Percentiles rank a stretch among this genome's conserved stretches.
These are phyloP conservation scores for Drosophila mercatorum DNA, from an alignment of 2,888 invertebrate genomes.

Conservation along the genomic window DNA sequence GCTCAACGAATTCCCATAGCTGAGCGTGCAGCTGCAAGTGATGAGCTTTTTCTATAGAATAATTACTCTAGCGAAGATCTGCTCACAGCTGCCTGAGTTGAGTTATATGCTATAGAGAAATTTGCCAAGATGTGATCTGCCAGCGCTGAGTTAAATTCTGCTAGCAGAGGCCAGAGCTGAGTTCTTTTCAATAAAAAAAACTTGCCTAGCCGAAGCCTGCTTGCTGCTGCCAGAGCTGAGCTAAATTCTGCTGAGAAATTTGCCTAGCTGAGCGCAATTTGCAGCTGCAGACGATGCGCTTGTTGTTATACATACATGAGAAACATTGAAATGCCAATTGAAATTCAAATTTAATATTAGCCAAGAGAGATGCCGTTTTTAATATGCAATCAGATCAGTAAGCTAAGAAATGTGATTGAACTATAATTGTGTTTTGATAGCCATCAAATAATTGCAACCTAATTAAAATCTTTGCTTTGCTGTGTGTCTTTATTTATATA, in stretches of 20 bases:
- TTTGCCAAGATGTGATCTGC: too few relatives aligned
- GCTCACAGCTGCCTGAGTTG: neutral
- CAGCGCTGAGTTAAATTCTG: neutral
- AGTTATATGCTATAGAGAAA: neutral
- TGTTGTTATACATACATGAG: neutral
- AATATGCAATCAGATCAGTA: too few relatives aligned
- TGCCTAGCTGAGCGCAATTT: neutral
- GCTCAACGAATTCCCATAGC: neutral
- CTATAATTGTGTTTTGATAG: neutral
- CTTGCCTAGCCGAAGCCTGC: neutral
- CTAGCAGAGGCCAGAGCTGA: neutral
- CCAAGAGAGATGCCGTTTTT: too few relatives aligned
- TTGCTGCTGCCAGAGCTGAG: neutral
- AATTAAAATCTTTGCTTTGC: neutral
- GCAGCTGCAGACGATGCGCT: neutral
- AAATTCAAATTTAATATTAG: too few relatives aligned
- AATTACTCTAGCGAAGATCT: neutral
- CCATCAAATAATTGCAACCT: neutral
- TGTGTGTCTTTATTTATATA: neutral
- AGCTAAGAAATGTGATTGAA: too few relatives aligned
- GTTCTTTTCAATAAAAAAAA: neutral
- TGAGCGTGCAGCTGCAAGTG: neutral
- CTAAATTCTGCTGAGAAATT: neutral
- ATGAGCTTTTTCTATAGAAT: neutral
- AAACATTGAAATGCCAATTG: too few relatives aligned